Base-by-base conservation (phyloP, 2,888 invertebrate genomes). In the Thecophora atra region DNA sequence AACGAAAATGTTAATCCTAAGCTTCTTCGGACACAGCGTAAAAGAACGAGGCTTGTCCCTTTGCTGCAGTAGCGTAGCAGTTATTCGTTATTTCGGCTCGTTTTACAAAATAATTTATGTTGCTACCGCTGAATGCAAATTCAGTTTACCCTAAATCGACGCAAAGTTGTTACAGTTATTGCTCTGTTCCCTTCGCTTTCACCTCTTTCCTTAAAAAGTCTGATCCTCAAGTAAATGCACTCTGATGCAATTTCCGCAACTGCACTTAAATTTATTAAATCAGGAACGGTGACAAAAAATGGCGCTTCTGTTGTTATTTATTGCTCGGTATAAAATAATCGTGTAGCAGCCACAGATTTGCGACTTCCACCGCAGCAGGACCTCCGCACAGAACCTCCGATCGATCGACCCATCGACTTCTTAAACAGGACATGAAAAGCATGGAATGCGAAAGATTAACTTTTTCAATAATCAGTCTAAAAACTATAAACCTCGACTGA, bases 261-360 rank as follows among this genome's bases (percentile, higher is more conserved):
- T 77, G 78, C 81, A 80, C 81, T 81, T 78, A 78, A 77, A 75
- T 78, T 78, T 79, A 81, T 81, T 81, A 79, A 77, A 77, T 77
- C 73, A 74, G 70, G n/a, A n/a, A 47, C 21, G 66, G 13, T 63
- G 47, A 64, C 64, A 64, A 64, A 64, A 64, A 64, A 47, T 44
- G 15, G 7, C 47, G n/a, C 7, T 2, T 37, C 37, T 37, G 7
- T 37, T 37, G 37, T 64, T 15, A 47, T 44, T 26, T 47, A 63
- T 64, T 64, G 64, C 19, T 47, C 47, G 64, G 24, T 47, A 64
- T 47, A 47, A 64, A 64, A 64, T 44, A 21, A 64, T 17, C 26
- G 24, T 5, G 21, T 28, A 28, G 58, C 58, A 58, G 28, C 58
- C 58, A 26, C 44, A 42, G 37, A 6, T 19, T 19, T 63, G 19